phyloP scores from a whole-genome alignment of 2,113 vertebrate species.

The Chelonoidis abingdonii region DNA sequence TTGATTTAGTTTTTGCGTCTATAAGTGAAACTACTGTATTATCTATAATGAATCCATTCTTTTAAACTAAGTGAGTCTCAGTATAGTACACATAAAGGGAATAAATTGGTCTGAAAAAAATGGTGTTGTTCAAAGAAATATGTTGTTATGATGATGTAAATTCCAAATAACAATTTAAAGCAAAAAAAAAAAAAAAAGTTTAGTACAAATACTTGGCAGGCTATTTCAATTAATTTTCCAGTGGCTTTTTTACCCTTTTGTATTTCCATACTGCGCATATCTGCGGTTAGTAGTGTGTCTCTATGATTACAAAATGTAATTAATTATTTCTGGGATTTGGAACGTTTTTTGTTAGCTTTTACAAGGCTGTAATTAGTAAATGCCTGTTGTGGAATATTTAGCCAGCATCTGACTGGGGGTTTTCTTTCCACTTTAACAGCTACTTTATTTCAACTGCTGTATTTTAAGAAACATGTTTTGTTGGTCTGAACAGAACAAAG shows the following conservation, averaged over 20 bases:
- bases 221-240: neutral
- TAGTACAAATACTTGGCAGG: neutral
- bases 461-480: neutral
- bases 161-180: neutral
- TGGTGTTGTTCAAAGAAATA: neutral
- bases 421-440: slow-evolving; percentile 9
- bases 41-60: neutral
- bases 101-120: neutral
- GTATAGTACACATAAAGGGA: neutral
- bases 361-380: neutral
- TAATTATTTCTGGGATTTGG: neutral
- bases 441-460: neutral
- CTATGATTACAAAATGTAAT: neutral
- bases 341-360: neutral
- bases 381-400: neutral
- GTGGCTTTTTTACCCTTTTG: neutral
- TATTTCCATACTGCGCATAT: neutral
- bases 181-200: neutral
- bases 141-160: neutral
- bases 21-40: neutral
- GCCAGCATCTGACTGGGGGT: neutral
- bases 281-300: neutral
- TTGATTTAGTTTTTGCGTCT: neutral
- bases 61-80: neutral
- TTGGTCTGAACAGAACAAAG: neutral